Percentiles rank a stretch among this genome's conserved stretches.
These are phyloP conservation scores for Nephrotoma guestfalica DNA, from an alignment of 2,888 invertebrate species.

Conservation along the genomic window DNA sequence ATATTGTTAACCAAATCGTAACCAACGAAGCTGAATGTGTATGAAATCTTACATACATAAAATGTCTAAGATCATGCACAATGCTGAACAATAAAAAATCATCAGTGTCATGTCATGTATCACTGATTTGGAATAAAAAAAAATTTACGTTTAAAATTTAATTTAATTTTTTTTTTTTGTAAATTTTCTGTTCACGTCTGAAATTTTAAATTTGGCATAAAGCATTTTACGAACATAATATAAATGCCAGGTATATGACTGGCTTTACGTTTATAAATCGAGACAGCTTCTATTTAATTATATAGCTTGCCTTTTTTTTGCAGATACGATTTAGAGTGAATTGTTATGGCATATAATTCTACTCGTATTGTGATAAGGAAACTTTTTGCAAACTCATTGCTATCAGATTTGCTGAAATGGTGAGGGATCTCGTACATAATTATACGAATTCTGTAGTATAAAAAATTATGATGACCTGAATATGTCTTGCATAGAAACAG, in stretches of 20 bases:
- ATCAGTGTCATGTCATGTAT: background rate
- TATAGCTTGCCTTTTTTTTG: background rate
- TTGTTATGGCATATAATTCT: background rate
- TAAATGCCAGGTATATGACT: background rate
- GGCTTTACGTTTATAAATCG: background rate
- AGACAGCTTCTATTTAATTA: background rate
- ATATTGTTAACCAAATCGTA: background rate
- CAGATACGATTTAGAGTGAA: background rate
- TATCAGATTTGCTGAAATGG: background rate
- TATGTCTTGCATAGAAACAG: background rate
- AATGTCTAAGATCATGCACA: background rate
- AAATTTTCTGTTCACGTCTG: too few species aligned
- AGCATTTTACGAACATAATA: background rate
- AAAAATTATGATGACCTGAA: background rate
- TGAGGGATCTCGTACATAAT: background rate
- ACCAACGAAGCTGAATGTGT: background rate
- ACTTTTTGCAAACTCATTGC: background rate
- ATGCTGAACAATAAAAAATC: background rate
- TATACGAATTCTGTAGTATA: background rate
- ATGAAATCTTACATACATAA: background rate
- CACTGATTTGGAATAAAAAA: background rate
- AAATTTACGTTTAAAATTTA: background rate
- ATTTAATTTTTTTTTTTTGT: too few species aligned
- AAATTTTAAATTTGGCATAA: background rate
- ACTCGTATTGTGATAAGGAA: background rate